Evolutionary conservation across 2,113 vertebrate genomes (phyloP).

Genomic region (Psilopsiagon aymara): DNA sequence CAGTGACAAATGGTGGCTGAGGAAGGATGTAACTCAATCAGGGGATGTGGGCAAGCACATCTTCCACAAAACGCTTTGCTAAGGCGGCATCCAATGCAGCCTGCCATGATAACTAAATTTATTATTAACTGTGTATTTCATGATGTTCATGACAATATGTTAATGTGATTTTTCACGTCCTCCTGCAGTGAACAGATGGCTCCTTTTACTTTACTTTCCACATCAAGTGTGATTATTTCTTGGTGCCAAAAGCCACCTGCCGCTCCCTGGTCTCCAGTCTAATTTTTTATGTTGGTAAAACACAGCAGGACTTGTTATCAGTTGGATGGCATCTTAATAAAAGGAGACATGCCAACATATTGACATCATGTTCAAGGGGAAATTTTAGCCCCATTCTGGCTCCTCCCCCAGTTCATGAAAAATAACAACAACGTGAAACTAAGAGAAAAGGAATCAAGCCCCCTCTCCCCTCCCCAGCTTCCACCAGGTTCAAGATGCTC

Average conservation of each 20-base stretch:
- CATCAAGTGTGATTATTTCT: slow-evolving; percentile 99
- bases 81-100: slow-evolving; percentile 84
- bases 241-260: slow-evolving; percentile 99
- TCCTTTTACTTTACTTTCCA: slow-evolving; percentile 99
- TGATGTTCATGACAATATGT: slow-evolving; percentile 99
- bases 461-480: not conserved
- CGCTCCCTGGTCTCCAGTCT: slow-evolving; percentile 95
- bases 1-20: not conserved
- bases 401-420: slow-evolving; percentile 31
- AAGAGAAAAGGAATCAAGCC: not conserved
- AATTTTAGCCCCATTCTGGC: slow-evolving; percentile 80
- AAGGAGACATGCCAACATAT: slow-evolving; percentile 98
- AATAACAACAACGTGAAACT: not conserved
- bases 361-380: slow-evolving; percentile 98
- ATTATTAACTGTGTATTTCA: slow-evolving; percentile 99
- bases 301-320: slow-evolving; percentile 99
- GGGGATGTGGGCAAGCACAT: slow-evolving; percentile 19
- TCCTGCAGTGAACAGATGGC: slow-evolving; percentile 99
- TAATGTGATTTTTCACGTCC: slow-evolving; percentile 93
- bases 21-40: not conserved
- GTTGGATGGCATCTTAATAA: slow-evolving; percentile 99
- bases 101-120: slow-evolving; percentile 94
- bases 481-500: slow-evolving; percentile 72
- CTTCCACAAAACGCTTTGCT: slow-evolving; percentile 75
- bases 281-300: slow-evolving; percentile 99